phyloP scores from a whole-genome alignment of 1,140 invertebrate genomes.

The Drosophila equinoxialis region DNA sequence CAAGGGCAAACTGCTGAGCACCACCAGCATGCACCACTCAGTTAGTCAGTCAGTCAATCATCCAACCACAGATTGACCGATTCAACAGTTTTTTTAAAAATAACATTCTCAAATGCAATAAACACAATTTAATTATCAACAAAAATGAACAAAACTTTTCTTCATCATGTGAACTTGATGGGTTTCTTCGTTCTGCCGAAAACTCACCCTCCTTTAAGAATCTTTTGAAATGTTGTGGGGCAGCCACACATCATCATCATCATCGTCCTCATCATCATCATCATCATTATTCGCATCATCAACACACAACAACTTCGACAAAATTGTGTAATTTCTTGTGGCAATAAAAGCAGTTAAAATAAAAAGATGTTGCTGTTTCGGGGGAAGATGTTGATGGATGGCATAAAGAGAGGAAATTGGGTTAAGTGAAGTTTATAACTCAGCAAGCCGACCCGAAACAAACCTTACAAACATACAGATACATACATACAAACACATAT shows the following conservation, averaged over 20 bases:
- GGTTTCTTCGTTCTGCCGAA: neutral
- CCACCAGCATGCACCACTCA: slow-evolving; percentile 5
- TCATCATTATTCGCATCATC: slow-evolving; percentile 4
- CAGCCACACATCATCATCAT: neutral
- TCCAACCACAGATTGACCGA: neutral
- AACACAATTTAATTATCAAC: slow-evolving; percentile 15
- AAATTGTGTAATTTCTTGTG: slow-evolving; percentile 14
- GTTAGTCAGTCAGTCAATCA: neutral
- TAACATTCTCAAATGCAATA: slow-evolving; percentile 38
- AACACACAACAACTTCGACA: neutral
- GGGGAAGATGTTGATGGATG: slow-evolving; percentile 8
- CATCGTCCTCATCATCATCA: neutral
- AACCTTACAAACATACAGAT: too few species aligned
- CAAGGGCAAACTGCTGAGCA: slow-evolving; percentile 11
- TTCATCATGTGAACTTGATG: slow-evolving; percentile 15
- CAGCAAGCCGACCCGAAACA: neutral
- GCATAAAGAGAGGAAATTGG: slow-evolving; percentile 12
- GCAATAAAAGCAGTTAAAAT: slow-evolving; percentile 14
- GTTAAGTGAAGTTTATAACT: slow-evolving; percentile 13
- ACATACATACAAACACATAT: neutral
- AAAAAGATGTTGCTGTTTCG: neutral
- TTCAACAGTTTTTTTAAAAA: slow-evolving; percentile 6
- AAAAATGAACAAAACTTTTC: slow-evolving; percentile 34
- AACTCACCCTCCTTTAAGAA: neutral
- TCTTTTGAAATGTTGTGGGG: slow-evolving; percentile 4